Evolutionary conservation across 1,140 invertebrate genomes (phyloP).

Genomic region (Drosophila aff.): DNA sequence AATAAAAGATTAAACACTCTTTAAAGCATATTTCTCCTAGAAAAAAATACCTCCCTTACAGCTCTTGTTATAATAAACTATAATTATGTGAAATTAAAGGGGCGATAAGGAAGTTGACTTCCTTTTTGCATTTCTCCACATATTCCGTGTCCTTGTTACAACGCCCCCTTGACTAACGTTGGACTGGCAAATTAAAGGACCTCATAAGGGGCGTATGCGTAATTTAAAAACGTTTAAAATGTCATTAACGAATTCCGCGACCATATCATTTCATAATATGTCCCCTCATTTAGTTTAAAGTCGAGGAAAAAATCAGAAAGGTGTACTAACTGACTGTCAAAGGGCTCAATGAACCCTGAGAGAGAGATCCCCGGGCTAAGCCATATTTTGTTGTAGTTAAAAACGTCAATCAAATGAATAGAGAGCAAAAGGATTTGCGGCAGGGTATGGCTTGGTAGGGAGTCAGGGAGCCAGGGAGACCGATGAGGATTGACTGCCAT

Average conservation of each 20-base stretch:
- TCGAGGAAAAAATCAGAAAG: not conserved
- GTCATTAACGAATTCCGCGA: conserved; percentile 68
- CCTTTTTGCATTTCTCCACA: not conserved
- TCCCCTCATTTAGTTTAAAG: not conserved
- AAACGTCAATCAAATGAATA: conserved; percentile 77
- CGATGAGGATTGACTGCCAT: conserved; percentile 46
- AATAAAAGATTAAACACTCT: too few relatives aligned
- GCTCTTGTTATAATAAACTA: conserved; percentile 21
- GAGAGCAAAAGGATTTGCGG: conserved; percentile 40
- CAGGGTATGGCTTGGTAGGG: not conserved
- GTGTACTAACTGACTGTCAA: not conserved
- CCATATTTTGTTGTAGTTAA: conserved; percentile 68
- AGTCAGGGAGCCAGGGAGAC: not conserved
- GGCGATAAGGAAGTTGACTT: not conserved
- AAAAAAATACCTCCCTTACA: not conserved
- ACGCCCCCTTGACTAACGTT: conserved; percentile 26
- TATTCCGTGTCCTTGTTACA: conserved; percentile 13
- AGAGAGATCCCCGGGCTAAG: conserved; percentile 6
- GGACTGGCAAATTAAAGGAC: conserved; percentile 43
- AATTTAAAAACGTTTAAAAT: conserved; percentile 81
- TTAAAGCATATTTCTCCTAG: not conserved
- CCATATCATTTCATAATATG: conserved; percentile 66
- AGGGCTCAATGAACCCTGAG: conserved; percentile 36
- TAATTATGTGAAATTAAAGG: conserved; percentile 29
- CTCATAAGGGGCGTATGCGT: conserved; percentile 64